A percentile compares a stretch with the other conserved stretches of the same genome.
Conservation (phyloP, 2,797 vertebrate species). For the Scyliorhinus canicula region DNA sequence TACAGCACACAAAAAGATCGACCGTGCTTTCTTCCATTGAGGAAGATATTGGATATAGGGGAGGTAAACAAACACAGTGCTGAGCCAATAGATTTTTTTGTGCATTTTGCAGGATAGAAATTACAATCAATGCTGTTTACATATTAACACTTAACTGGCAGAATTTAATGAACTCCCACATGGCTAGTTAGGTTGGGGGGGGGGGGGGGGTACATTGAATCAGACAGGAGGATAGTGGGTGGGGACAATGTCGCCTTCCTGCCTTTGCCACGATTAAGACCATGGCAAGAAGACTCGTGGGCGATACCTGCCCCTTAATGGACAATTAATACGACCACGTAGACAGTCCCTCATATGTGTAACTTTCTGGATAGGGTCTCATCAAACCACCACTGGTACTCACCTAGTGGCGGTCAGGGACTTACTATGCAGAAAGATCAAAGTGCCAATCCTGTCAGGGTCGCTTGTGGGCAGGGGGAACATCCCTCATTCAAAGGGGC, state of each 20-base stretch:
- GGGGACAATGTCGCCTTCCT: not conserved
- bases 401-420: too few relatives aligned
- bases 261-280: not conserved
- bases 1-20: not conserved
- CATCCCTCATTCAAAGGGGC: too few relatives aligned
- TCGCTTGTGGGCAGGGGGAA: too few relatives aligned
- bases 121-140: not conserved
- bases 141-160: not conserved
- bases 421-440: too few relatives aligned
- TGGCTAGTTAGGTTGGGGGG: not conserved
- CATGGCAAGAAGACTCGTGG: not conserved
- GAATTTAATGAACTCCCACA: not conserved
- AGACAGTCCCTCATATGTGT: too few relatives aligned
- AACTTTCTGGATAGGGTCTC: too few relatives aligned
- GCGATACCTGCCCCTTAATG: too few relatives aligned
- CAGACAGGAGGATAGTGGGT: too few relatives aligned
- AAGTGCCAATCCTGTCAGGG: too few relatives aligned
- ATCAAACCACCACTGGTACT: too few relatives aligned
- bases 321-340: too few relatives aligned
- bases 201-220: too few relatives aligned
- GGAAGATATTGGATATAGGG: not conserved
- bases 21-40: not conserved
- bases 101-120: not conserved
- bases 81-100: not conserved
- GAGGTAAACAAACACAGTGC: not conserved